phyloP scores from a whole-genome alignment of 2,888 invertebrate species.

The Caenorhabditis sulstoni region DNA sequence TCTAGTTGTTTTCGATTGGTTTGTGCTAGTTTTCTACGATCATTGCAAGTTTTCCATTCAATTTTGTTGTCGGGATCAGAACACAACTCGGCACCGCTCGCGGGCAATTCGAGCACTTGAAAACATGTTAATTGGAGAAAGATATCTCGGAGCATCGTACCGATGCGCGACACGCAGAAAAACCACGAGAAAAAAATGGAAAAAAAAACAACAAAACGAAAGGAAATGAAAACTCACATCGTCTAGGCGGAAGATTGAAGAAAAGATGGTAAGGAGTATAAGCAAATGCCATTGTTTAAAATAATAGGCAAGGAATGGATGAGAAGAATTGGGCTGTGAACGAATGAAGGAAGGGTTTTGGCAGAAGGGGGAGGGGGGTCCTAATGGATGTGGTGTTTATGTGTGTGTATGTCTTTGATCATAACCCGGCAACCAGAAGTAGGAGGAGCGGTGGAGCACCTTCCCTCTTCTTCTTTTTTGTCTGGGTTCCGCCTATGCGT shows the following conservation, averaged over 20 bases:
- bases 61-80: too few species aligned
- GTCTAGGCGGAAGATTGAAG: conserved; percentile 52
- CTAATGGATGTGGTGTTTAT: conserved; percentile 54
- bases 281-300: conserved; percentile 49
- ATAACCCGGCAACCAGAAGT: conserved; percentile 11
- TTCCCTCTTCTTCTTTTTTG: conserved; percentile 19
- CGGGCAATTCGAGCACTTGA: too few species aligned
- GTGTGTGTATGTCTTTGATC: conserved; percentile 41
- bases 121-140: too few species aligned
- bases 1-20: too few species aligned
- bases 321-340: too few species aligned
- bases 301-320: conserved; percentile 16
- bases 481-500: conserved; percentile 7
- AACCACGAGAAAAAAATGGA: not conserved
- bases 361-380: conserved; percentile 6
- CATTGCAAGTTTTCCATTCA: too few species aligned
- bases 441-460: conserved; percentile 20
- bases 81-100: too few species aligned
- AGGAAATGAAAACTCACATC: conserved; percentile 34
- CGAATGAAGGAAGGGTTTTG: too few species aligned
- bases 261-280: conserved; percentile 56
- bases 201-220: not conserved
- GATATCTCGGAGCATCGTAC: too few species aligned
- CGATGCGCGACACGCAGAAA: too few species aligned
- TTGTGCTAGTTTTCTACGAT: too few species aligned